Evolutionary conservation across 2,797 vertebrate species (phyloP).

Genomic region (Pagetopsis macropterus): DNA sequence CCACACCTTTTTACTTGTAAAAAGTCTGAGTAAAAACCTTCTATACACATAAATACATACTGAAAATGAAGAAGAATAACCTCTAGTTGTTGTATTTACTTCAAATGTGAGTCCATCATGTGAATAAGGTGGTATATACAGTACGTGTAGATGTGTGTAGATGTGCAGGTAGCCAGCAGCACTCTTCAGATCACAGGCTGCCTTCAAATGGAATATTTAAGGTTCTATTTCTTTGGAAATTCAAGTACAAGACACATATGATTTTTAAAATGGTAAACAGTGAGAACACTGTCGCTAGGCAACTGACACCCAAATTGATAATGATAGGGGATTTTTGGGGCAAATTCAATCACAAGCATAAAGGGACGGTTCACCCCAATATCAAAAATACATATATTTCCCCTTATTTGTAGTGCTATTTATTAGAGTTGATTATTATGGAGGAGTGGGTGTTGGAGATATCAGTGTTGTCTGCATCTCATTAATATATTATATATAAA

Average conservation of each 20-base stretch:
- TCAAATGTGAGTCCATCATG: background rate
- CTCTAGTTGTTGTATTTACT: background rate
- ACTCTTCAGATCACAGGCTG: constrained; percentile 7
- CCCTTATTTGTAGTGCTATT: no score
- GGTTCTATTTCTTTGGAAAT: constrained; percentile 8
- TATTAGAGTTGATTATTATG: no score
- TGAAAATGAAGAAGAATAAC: background rate
- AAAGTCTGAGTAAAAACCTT: background rate
- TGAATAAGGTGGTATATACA: background rate
- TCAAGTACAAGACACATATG: background rate
- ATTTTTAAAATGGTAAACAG: background rate
- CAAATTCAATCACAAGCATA: background rate
- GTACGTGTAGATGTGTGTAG: background rate
- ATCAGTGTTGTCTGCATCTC: no score
- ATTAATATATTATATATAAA: no score
- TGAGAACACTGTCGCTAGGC: background rate
- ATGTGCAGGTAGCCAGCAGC: background rate
- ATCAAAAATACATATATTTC: no score
- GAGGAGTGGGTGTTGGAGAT: no score
- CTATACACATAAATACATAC: background rate
- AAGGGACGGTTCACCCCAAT: no score
- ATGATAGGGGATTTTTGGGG: background rate
- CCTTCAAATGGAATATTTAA: constrained; percentile 24
- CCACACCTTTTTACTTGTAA: background rate
- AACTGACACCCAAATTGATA: constrained; percentile 2